phyloP scores from a whole-genome alignment of 2,888 invertebrate genomes.

The Drosophila kambysellisi region DNA sequence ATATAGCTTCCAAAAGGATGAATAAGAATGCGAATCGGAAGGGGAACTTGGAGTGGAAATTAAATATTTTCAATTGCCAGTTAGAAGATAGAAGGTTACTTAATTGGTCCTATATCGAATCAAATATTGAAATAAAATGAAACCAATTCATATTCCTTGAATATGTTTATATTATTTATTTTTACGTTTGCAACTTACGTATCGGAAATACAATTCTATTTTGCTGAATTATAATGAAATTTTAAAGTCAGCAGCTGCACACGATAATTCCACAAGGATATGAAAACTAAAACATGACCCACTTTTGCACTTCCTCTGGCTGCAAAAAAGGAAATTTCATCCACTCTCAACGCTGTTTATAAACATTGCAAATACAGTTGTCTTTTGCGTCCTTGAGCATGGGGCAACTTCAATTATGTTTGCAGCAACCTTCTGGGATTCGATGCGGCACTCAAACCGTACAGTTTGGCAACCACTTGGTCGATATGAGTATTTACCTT shows the following conservation, averaged over 20 bases:
- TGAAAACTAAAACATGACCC: neutral
- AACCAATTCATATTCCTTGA: neutral
- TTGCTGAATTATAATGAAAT: neutral
- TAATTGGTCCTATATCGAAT: neutral
- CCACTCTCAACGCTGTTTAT: neutral
- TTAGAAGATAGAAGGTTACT: neutral
- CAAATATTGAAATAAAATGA: neutral
- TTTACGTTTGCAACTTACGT: neutral
- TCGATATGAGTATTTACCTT: slow-evolving; percentile 69
- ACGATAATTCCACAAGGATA: neutral
- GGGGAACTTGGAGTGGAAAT: neutral
- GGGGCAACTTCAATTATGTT: slow-evolving; percentile 46
- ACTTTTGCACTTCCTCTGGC: neutral
- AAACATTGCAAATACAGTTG: slow-evolving; percentile 4
- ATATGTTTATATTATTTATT: neutral
- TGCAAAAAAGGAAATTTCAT: neutral
- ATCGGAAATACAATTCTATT: neutral
- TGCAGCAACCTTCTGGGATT: slow-evolving; percentile 30
- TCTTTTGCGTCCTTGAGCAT: slow-evolving; percentile 23
- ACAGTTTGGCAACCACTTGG: slow-evolving; percentile 71
- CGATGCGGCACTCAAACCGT: slow-evolving; percentile 45
- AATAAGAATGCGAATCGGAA: neutral
- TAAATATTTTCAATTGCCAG: neutral
- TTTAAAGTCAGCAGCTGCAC: neutral
- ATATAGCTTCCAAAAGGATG: no score